phyloP scores from a whole-genome alignment of 2,888 invertebrate species.

The Dynastes hyllus region DNA sequence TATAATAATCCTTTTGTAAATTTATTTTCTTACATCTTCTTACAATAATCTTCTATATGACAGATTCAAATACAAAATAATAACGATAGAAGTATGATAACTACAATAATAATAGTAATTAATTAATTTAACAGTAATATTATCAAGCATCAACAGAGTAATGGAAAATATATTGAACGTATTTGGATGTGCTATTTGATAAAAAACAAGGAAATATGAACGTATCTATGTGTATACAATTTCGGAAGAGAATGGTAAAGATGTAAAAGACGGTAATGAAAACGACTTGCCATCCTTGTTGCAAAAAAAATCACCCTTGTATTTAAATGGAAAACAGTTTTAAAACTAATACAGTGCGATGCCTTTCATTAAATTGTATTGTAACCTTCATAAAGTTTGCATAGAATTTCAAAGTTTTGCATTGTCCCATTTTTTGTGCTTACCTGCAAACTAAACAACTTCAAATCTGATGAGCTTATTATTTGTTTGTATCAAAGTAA shows the following conservation, averaged over 20 bases:
- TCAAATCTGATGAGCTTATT: no score
- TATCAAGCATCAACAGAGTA: conserved; percentile 22
- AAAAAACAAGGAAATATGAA: neutral
- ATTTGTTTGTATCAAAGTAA: no score
- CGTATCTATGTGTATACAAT: conserved; percentile 4
- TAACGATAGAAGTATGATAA: conserved; percentile 23
- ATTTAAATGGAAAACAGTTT: conserved; percentile 4
- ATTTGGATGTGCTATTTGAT: conserved; percentile 8
- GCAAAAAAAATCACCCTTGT: conserved; percentile 7
- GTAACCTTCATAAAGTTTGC: no score
- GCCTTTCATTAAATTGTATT: conserved; percentile 20
- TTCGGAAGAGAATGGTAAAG: neutral
- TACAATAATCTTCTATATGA: conserved; percentile 38
- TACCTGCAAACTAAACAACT: no score
- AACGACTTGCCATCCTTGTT: conserved; percentile 18
- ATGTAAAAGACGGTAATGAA: neutral
- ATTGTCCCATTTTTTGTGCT: no score
- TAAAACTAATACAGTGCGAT: conserved; percentile 19
- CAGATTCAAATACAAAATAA: conserved; percentile 37
- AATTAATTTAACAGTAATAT: conserved; percentile 44
- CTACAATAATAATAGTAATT: conserved; percentile 32
- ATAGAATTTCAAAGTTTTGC: no score
- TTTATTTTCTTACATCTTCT: conserved; percentile 47
- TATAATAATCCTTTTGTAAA: conserved; percentile 46
- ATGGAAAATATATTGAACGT: conserved; percentile 19